A percentile compares a stretch with the other conserved stretches of the same genome.
Evolutionary conservation across 2,113 vertebrate genomes (phyloP).

Genomic region (Seriola quinqueradiata): DNA sequence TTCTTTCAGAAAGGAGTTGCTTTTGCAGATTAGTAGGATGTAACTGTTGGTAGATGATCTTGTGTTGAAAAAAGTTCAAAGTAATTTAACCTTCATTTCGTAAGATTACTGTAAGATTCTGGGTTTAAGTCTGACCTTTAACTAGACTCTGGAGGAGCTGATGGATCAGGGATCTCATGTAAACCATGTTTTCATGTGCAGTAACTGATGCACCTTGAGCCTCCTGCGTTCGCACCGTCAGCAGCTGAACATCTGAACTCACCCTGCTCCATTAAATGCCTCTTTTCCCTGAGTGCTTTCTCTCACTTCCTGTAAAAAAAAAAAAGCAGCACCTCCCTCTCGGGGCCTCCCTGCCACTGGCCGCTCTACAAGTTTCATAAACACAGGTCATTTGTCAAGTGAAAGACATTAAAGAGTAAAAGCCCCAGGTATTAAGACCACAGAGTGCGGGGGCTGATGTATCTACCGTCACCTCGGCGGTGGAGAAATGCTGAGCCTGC

Average conservation of each 20-base stretch:
- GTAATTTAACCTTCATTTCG: too few species aligned
- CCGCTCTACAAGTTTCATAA: conserved; percentile 36
- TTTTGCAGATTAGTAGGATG: too few species aligned
- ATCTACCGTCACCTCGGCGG: conserved; percentile 20
- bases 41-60: too few species aligned
- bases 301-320: conserved; percentile 21
- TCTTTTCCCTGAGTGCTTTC: not conserved
- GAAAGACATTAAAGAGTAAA: conserved; percentile 58
- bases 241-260: not conserved
- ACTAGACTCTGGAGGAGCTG: not conserved
- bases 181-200: not conserved
- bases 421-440: conserved; percentile 53
- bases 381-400: conserved; percentile 64
- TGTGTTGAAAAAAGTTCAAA: too few species aligned
- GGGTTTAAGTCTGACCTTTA: not conserved
- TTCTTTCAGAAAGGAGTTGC: too few species aligned
- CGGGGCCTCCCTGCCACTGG: not conserved
- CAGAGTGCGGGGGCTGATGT: conserved; percentile 43
- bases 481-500: conserved; percentile 68
- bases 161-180: not conserved
- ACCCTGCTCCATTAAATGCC: conserved; percentile 24
- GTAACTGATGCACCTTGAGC: not conserved
- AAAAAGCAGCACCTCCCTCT: conserved; percentile 2
- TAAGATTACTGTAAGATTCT: too few species aligned
- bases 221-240: not conserved